phyloP scores from a whole-genome alignment of 2,113 vertebrate genomes.

The Lamprotornis superbus region DNA sequence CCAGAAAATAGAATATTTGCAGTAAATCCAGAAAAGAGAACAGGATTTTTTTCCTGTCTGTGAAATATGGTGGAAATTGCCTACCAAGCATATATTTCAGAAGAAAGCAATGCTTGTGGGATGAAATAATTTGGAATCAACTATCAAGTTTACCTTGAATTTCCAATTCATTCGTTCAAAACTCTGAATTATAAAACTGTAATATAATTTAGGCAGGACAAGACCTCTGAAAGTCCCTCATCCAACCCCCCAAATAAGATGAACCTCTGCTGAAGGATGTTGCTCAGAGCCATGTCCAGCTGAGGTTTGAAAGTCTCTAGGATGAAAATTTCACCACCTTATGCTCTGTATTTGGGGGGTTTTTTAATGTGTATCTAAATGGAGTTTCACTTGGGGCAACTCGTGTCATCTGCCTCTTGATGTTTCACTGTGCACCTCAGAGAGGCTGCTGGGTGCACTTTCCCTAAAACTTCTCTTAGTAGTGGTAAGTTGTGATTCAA shows the following conservation, averaged over 20 bases:
- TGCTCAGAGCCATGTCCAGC: background rate
- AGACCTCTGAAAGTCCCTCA: background rate
- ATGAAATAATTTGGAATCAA: background rate
- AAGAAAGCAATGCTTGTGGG: background rate
- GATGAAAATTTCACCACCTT: background rate
- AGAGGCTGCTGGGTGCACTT: background rate
- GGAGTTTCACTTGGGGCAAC: background rate
- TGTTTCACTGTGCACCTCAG: background rate
- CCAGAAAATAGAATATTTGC: background rate
- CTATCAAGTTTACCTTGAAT: background rate
- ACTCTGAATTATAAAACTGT: background rate
- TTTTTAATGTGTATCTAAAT: background rate
- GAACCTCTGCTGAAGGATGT: background rate
- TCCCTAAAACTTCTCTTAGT: background rate
- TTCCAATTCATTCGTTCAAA: background rate
- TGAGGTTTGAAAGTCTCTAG: background rate
- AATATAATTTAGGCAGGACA: background rate
- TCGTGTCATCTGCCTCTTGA: rapidly evolving
- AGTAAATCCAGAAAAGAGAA: background rate
- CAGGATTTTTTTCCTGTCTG: background rate
- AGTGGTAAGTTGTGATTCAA: background rate
- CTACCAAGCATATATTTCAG: background rate
- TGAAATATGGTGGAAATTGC: background rate
- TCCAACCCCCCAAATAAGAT: rapidly evolving
- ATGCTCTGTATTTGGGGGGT: background rate